Evolutionary conservation across 2,888 invertebrate species (phyloP), one percentile per base, ranked within the genome.

Genomic region (Buathra laborator): DNA sequence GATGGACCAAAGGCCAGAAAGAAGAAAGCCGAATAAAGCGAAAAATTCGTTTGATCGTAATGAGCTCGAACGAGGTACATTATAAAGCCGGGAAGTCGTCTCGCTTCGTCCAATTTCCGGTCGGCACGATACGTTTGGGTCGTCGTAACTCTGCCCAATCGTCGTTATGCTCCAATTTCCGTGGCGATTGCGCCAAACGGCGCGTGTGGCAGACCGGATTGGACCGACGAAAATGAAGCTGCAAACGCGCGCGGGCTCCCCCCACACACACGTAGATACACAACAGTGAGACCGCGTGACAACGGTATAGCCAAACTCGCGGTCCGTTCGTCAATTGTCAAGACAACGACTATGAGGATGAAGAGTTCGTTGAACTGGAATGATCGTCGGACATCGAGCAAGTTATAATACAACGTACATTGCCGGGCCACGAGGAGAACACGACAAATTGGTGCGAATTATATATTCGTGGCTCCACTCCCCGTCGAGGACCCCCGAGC

Each of bases 321-420:
- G 81, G 81, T 75, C 72, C 48, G 74, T 51, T 66, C 71, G 62
- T 80, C 82, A 83, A 85, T 85, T 85, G 85, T 85, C 71, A 82
- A 66, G 79, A 80, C 71, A 70, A 78, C 83, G 66, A 10, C 29
- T n/a, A 32, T 29, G 62, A 62, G 62, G 62, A 32, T n/a, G 32
- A 29, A 29, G 44, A 70, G 85, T 76, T 85, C 85, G 76, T 85
- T 83, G 85, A 85, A 85, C 85, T 14, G 82, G 75, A 19, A 29
- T 24, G 56, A 29, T 64, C 62, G 32, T 48, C 46, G 44, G 44
- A 14, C 32, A 46, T 56, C 43, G 14, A 53, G 16, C 29, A 62
- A 62, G 62, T 62, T 62, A 29, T 62, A 62, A 62, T 62, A 32
- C 14, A 48, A 12, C 48, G 48, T 44, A 67, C 70, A 78, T 74